Percentiles rank a stretch among this genome's conserved stretches.
Evolutionary conservation across 2,888 invertebrate genomes (phyloP).

Genomic region (Pardosa pseudoannulata): DNA sequence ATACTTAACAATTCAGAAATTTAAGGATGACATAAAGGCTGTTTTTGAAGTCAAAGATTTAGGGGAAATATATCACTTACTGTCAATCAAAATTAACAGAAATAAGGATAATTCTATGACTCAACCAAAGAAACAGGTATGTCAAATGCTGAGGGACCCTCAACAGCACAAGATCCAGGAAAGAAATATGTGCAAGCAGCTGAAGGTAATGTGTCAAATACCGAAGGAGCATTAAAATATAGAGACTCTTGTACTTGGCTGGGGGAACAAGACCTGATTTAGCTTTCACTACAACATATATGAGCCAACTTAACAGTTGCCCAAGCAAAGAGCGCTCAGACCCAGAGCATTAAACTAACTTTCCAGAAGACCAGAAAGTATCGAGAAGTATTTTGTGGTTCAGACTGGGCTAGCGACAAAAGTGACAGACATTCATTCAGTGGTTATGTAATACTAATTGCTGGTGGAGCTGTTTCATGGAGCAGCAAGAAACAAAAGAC

Average conservation of each 20-base stretch:
- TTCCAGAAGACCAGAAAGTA: conserved; percentile 19
- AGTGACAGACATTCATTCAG: conserved; percentile 11
- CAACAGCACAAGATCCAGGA: conserved; percentile 29
- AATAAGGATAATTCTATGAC: no score
- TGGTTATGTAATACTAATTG: neutral
- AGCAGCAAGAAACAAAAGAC: conserved; percentile 16
- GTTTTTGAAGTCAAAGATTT: no score
- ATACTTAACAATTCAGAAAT: no score
- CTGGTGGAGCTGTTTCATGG: conserved; percentile 16
- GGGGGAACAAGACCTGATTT: no score
- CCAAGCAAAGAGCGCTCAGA: conserved; percentile 5
- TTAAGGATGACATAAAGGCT: no score
- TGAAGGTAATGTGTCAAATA: neutral
- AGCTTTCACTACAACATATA: neutral
- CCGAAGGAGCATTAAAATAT: neutral
- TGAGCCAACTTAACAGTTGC: neutral
- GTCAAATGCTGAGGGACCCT: neutral
- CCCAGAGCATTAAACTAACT: neutral
- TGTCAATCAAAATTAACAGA: no score
- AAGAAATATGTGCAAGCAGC: conserved; percentile 8
- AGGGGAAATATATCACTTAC: no score
- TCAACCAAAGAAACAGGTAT: neutral
- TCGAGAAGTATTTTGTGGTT: conserved; percentile 15
- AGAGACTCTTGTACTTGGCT: conserved; percentile 17
- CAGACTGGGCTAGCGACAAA: conserved; percentile 17